These are phyloP conservation scores for Equus quagga DNA, from an alignment of 2,113 vertebrate species.

Conservation along the genomic window DNA sequence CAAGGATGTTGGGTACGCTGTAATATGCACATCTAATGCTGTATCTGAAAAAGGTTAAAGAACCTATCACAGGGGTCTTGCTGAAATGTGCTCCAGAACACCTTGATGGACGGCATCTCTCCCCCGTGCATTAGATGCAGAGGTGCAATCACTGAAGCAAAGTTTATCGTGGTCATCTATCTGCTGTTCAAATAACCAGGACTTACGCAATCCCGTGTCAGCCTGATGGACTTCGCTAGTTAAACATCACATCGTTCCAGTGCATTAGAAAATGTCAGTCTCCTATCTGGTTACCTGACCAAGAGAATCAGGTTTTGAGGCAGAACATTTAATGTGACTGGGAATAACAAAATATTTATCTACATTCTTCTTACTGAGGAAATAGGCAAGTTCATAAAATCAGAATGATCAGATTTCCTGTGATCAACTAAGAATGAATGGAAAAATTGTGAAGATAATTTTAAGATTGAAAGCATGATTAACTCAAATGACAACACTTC, in stretches of 20 bases:
- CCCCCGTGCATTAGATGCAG: conserved; percentile 50
- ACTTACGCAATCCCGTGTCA: conserved; percentile 48
- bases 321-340: not conserved
- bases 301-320: not conserved
- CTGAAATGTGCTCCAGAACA: conserved; percentile 13
- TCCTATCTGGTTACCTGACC: conserved; percentile 9
- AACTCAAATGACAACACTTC: not conserved
- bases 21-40: not conserved
- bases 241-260: conserved; percentile 71
- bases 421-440: not conserved
- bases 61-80: conserved; percentile 26
- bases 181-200: conserved; percentile 69
- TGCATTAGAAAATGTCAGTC: conserved; percentile 69
- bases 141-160: conserved; percentile 67
- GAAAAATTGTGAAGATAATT: not conserved
- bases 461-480: not conserved
- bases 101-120: conserved; percentile 35
- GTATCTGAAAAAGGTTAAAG: conserved; percentile 48
- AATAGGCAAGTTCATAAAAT: not conserved
- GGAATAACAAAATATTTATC: conserved; percentile 43
- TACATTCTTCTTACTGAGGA: not conserved
- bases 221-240: conserved; percentile 66
- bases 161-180: conserved; percentile 76
- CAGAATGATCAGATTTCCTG: not conserved
- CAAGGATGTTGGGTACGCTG: not conserved